Conservation (phyloP, 2,797 vertebrate species). For the Chelon labrosus region DNA sequence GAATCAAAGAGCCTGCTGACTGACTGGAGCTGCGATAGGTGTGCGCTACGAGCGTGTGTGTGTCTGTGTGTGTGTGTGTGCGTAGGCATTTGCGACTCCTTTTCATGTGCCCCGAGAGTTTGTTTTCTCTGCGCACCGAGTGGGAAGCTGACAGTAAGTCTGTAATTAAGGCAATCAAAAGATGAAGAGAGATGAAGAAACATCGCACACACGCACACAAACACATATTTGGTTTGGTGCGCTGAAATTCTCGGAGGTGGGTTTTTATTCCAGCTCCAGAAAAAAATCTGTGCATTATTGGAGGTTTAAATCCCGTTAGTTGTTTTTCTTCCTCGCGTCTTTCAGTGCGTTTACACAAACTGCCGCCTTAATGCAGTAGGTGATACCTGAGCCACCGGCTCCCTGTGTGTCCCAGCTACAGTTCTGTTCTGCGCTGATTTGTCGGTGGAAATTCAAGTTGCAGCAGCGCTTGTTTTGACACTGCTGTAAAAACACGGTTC, state of each 20-base stretch:
- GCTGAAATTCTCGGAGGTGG: slow-evolving; percentile 1
- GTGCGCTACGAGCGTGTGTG: slow-evolving; percentile 52
- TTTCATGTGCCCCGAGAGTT: slow-evolving; percentile 80
- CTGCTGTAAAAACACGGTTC: slow-evolving; percentile 39
- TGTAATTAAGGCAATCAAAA: slow-evolving; percentile 88
- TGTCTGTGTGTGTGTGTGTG: slow-evolving; percentile 31
- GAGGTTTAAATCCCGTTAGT: background rate
- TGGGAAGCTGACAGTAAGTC: slow-evolving; percentile 79
- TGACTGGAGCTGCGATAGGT: slow-evolving; percentile 70
- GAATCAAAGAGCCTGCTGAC: slow-evolving; percentile 78
- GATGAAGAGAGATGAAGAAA: slow-evolving; percentile 76
- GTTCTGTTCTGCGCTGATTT: slow-evolving; percentile 21
- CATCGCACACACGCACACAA: slow-evolving; percentile 28
- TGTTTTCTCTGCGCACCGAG: slow-evolving; percentile 77
- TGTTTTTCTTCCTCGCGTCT: background rate
- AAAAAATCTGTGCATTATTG: slow-evolving; percentile 11
- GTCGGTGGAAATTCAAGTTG: slow-evolving; percentile 31
- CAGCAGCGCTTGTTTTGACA: slow-evolving; percentile 54
- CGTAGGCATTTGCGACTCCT: slow-evolving; percentile 55
- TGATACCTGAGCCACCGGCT: slow-evolving; percentile 28
- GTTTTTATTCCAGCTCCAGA: background rate
- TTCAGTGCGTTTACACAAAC: background rate
- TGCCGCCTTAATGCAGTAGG: background rate
- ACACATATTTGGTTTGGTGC: slow-evolving; percentile 19
- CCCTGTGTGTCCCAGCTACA: slow-evolving; percentile 3